Percentiles rank a stretch among this genome's conserved stretches.
Conservation (phyloP, 2,797 vertebrate species). For the Champsocephalus gunnari region DNA sequence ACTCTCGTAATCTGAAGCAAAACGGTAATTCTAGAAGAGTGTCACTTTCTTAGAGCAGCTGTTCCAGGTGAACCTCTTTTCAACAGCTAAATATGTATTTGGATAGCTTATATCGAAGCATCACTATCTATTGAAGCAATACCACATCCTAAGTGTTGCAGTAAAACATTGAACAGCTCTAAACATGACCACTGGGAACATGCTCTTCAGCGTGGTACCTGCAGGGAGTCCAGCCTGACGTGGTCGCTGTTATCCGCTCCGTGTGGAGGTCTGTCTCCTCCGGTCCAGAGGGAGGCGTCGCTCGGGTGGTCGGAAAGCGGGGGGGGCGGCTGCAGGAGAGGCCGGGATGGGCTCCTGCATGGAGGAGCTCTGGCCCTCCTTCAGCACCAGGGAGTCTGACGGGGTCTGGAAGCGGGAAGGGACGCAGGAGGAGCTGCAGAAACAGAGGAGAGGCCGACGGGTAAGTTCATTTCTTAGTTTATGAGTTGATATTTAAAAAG, state of each 20-base stretch:
- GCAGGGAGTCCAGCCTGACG: constrained; percentile 81
- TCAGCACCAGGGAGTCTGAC: constrained; percentile 88
- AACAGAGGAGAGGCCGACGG: neutral
- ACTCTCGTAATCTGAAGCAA: neutral
- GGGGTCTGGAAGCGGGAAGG: constrained; percentile 93
- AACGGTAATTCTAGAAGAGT: neutral
- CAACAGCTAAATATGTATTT: neutral
- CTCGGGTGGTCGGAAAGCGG: constrained; percentile 57
- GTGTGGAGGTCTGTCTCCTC: constrained; percentile 74
- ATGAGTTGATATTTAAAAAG: no score
- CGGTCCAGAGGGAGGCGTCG: constrained; percentile 52
- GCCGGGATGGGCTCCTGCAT: constrained; percentile 77
- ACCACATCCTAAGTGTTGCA: no score
- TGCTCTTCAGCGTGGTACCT: constrained; percentile 74
- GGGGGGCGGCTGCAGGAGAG: constrained; percentile 71
- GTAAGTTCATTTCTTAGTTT: no score
- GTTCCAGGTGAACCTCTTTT: neutral
- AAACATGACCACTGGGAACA: no score
- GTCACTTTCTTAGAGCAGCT: neutral
- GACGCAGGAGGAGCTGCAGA: constrained; percentile 88
- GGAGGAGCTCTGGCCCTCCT: constrained; percentile 87
- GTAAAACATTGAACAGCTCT: no score
- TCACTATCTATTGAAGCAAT: neutral
- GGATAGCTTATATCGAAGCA: neutral
- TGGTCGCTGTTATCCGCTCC: constrained; percentile 80